A percentile compares a stretch with the other conserved stretches of the same genome.
Conservation (phyloP, 2,888 invertebrate species). For the Nomada flava region DNA sequence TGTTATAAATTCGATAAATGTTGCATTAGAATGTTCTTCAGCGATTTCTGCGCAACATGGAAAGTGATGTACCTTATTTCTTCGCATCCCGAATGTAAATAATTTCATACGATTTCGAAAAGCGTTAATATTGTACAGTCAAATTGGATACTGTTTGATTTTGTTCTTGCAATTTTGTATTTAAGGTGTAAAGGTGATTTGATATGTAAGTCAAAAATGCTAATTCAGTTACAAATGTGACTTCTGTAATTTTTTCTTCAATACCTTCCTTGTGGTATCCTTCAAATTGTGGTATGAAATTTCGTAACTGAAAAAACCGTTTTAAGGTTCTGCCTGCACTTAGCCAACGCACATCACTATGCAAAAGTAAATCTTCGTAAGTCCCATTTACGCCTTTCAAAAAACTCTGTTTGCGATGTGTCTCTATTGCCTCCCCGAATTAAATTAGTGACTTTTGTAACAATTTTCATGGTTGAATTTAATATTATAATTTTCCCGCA, state of each 20-base stretch:
- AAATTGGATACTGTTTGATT: background rate
- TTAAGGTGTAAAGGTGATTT: background rate
- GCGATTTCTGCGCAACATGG: background rate
- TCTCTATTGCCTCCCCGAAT: background rate
- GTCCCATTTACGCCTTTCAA: background rate
- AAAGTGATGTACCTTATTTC: background rate
- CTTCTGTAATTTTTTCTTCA: background rate
- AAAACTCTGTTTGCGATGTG: background rate
- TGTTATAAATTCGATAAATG: background rate
- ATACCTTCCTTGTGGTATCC: background rate
- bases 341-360: background rate
- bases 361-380: background rate
- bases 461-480: background rate
- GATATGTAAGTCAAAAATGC: background rate
- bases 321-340: conserved; percentile 2
- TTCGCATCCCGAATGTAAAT: background rate
- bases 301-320: background rate
- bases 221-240: background rate
- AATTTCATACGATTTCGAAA: background rate
- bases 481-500: background rate
- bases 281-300: background rate
- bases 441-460: conserved; percentile 6
- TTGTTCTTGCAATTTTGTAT: background rate
- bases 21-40: conserved; percentile 3
- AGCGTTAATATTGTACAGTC: background rate